phyloP scores from a whole-genome alignment of 2,113 vertebrate genomes.

The Marmota flaviventris region DNA sequence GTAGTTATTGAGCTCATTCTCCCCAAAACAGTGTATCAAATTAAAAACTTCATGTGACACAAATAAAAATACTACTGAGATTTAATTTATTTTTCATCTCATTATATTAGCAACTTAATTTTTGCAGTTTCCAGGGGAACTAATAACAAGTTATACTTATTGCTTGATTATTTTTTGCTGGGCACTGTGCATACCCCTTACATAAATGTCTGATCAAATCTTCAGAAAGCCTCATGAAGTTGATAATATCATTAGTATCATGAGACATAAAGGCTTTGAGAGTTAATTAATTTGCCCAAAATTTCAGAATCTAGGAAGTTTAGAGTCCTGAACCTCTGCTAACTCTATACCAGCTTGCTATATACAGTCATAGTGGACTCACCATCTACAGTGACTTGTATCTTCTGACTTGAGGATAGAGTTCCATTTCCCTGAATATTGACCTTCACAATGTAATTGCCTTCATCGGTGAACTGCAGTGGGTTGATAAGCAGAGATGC shows the following conservation, averaged over 20 bases:
- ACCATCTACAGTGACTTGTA: slow-evolving; percentile 90
- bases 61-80: background rate
- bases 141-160: background rate
- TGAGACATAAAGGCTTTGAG: background rate
- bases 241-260: background rate
- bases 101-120: background rate
- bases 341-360: background rate
- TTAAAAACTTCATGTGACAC: slow-evolving; percentile 4
- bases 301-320: background rate
- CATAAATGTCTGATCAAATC: background rate
- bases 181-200: background rate
- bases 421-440: slow-evolving; percentile 88
- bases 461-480: slow-evolving; percentile 87
- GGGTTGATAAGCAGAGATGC: slow-evolving; percentile 89
- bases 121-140: background rate
- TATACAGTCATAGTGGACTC: slow-evolving; percentile 71
- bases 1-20: background rate
- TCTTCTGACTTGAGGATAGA: slow-evolving; percentile 87
- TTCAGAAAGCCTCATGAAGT: background rate
- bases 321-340: background rate
- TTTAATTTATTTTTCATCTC: slow-evolving; percentile 14
- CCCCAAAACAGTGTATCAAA: background rate
- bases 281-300: background rate
- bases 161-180: background rate
- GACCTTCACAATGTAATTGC: slow-evolving; percentile 91